Evolutionary conservation across 2,888 invertebrate species (phyloP), one percentile per base, ranked within the genome.

Genomic region (Ariolimax columbianus): DNA sequence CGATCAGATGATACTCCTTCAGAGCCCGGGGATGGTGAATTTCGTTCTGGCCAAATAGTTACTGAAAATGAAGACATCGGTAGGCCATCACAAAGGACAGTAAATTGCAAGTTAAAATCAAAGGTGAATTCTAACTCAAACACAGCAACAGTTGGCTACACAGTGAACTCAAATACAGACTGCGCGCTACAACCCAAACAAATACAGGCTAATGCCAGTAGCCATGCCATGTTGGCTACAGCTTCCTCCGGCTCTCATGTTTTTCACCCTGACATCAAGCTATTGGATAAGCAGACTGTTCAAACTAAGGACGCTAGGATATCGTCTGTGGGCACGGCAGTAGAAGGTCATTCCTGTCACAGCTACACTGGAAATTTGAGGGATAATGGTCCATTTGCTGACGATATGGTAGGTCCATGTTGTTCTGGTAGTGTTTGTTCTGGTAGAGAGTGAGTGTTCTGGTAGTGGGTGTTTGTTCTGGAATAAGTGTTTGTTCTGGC

Each of bases 1-100:
- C 87, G 91, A 68, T 92, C 92, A 7, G 92, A 92, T 84, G 92
- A 91, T 86, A 87, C 87, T 59, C 91, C 92, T 78, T 91, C 91
- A 83, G 91, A 92, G 87, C 89, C 90, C 33, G 91, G 91, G 80
- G 91, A 92, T 89, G 88, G 88, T 78, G 91, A 92, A 83, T 91
- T 88, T 78, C 89, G 90, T 85, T 68, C 88, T 40, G 79, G 75
- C 17, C 86, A 84, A 55, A 70, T 72, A 23, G 73, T 43, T 36
- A 55, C 82, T n/a, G 87, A 83, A 23, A 63, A 72, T 40, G 84
- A 85, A 19, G 88, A 86, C 33, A 59, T 33, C n/a, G 55, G 55
- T 26, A 82, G 38, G 33, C 33, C 19, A 38, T 59, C 82, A 23
- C 72, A 66, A 38, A 73, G 73, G n/a, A 26, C 47, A n/a, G 51